A percentile compares a stretch with the other conserved stretches of the same genome.
Evolutionary conservation across 2,888 invertebrate genomes (phyloP).

Genomic region (Epistrophe eligans): DNA sequence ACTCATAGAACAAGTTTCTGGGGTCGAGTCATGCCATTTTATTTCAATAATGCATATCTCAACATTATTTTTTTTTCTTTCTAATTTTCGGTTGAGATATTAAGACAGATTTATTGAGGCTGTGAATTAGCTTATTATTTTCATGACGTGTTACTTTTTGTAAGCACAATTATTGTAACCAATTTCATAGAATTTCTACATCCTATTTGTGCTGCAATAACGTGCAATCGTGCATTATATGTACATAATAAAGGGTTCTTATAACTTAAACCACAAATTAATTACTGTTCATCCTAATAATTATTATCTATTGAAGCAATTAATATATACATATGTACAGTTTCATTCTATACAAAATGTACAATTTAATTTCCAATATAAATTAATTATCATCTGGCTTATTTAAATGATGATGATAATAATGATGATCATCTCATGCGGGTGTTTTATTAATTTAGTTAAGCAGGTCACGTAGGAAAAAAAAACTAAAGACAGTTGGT

Average conservation of each 20-base stretch:
- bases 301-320: constrained; percentile 3
- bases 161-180: too few relatives aligned
- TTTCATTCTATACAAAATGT: constrained; percentile 9
- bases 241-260: background rate
- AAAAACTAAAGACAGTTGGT: constrained; percentile 45
- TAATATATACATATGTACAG: constrained; percentile 6
- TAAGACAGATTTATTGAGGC: too few relatives aligned
- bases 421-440: constrained; percentile 20
- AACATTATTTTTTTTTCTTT: too few relatives aligned
- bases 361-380: constrained; percentile 1
- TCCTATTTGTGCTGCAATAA: background rate
- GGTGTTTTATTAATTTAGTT: constrained; percentile 5
- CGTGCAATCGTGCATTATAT: background rate
- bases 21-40: too few relatives aligned
- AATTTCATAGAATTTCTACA: background rate
- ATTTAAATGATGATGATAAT: constrained; percentile 23
- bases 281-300: background rate
- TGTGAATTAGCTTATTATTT: too few relatives aligned
- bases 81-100: too few relatives aligned
- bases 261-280: background rate
- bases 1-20: too few relatives aligned
- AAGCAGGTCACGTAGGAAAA: constrained; percentile 61
- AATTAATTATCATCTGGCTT: constrained; percentile 4
- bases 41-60: too few relatives aligned
- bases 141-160: too few relatives aligned